Evolutionary conservation across 2,797 vertebrate genomes (phyloP).

Genomic region (Epinephelus awoara): DNA sequence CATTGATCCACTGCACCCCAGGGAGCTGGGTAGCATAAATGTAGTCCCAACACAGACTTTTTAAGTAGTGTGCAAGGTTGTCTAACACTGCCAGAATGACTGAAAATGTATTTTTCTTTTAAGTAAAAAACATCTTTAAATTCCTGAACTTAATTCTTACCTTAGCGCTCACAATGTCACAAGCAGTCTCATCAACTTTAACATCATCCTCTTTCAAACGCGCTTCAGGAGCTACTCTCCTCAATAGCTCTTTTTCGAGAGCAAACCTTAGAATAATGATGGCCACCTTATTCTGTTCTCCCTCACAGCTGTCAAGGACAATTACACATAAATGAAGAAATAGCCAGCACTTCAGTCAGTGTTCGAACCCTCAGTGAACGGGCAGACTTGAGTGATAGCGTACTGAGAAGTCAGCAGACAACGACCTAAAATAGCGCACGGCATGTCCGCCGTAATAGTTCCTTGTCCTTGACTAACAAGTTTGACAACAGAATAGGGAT

Average conservation of each 20-base stretch:
- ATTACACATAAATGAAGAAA: conserved; percentile 66
- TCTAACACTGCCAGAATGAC: conserved; percentile 44
- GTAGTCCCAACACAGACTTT: conserved; percentile 67
- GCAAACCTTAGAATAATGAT: conserved; percentile 60
- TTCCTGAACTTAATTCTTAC: conserved; percentile 42
- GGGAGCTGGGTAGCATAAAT: conserved; percentile 68
- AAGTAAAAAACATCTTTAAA: conserved; percentile 53
- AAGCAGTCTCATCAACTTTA: conserved; percentile 26
- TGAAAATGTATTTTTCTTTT: conserved; percentile 55
- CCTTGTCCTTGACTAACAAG: conserved; percentile 77
- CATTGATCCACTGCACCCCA: conserved; percentile 78
- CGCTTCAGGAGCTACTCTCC: conserved; percentile 39
- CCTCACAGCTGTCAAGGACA: conserved; percentile 63
- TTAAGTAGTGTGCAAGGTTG: conserved; percentile 56
- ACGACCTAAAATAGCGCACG: conserved; percentile 41
- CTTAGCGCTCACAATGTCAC: conserved; percentile 32
- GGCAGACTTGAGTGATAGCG: conserved; percentile 49
- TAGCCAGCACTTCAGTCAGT: conserved; percentile 44
- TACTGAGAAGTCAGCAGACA: conserved; percentile 49
- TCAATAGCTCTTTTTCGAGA: conserved; percentile 41
- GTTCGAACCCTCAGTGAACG: conserved; percentile 30
- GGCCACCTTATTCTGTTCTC: conserved; percentile 56
- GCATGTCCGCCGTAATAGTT: conserved; percentile 53
- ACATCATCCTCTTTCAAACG: conserved; percentile 36
- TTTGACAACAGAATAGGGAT: conserved; percentile 69